These are phyloP conservation scores for Barypeithes pellucidus DNA, from an alignment of 2,888 invertebrate genomes.

Conservation along the genomic window DNA sequence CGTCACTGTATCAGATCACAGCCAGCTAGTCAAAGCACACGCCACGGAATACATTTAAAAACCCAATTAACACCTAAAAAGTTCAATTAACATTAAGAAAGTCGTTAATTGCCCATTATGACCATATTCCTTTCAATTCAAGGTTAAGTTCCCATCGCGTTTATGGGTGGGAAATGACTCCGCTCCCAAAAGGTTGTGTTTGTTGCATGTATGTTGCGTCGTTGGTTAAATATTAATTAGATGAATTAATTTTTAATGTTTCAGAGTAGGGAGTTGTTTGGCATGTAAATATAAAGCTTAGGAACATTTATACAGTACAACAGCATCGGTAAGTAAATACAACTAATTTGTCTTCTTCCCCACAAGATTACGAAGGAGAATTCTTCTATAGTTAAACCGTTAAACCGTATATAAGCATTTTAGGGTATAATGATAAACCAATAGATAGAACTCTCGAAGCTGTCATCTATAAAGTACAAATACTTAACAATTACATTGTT, in stretches of 20 bases:
- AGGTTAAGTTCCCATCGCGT: constrained; percentile 49
- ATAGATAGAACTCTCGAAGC: no score
- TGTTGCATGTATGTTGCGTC: constrained; percentile 34
- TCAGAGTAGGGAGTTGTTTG: background rate
- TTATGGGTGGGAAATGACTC: constrained; percentile 45
- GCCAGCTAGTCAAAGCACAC: constrained; percentile 57
- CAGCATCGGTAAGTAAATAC: no score
- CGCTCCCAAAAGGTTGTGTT: constrained; percentile 41
- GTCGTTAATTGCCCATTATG: constrained; percentile 61
- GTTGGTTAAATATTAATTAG: constrained; percentile 45
- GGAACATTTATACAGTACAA: no score
- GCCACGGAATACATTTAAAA: constrained; percentile 59
- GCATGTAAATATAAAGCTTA: background rate
- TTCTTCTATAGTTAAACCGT: no score
- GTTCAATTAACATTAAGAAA: constrained; percentile 49
- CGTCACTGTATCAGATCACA: constrained; percentile 25
- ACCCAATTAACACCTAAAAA: constrained; percentile 61
- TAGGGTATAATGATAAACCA: no score
- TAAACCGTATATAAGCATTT: no score
- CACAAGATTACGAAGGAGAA: no score
- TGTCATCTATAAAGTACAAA: no score
- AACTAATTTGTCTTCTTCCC: no score
- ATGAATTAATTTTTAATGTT: constrained; percentile 5
- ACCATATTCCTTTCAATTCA: constrained; percentile 57
- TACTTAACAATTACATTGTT: no score